Evolutionary conservation across 2,888 invertebrate genomes (phyloP), one percentile per base, ranked within the genome.

Genomic region (Liodrosophila aerea): DNA sequence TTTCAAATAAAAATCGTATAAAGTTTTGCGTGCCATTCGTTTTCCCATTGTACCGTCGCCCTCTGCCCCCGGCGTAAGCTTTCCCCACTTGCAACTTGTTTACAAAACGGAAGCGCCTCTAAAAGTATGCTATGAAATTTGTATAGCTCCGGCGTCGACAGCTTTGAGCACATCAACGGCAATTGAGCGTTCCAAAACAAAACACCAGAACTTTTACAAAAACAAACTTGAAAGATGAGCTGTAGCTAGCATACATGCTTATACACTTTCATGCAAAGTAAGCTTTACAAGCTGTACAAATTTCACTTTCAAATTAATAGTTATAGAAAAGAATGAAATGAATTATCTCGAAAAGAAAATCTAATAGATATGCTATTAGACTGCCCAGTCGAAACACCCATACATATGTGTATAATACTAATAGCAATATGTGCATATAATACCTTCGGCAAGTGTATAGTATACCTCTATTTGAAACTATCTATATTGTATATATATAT

Each of bases 71-170:
- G n/a, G n/a, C n/a, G n/a, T n/a, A n/a, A 37, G 39, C 22, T 1
- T 15, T 29, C 18, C 16, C 63, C 66, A 29, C 51, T 56, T 56
- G 40, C 36, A 30, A 63, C 57, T 66, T 78, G 80, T 73, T 82
- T 78, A 78, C 73, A 61, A 67, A 76, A 72, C 80, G 76, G 78
- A 76, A 73, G 65, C 43, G 71, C 64, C 71, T 68, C 53, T 69
- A 67, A 80, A 78, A 83, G 81, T 83, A 83, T 76, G 81, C 74
- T 60, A 80, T 80, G 71, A 61, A 83, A 74, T 64, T 74, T 73
- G 81, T 73, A 71, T 61, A 43, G 57, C 72, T 60, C 45, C 37
- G 45, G 41, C 34, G 49, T 57, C 53, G 64, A 64, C 60, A 47
- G 57, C 64, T 70, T 67, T 66, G 59, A 65, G 69, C 76, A 70